These are phyloP conservation scores for Ctena decussata DNA, from an alignment of 2,888 invertebrate species.

Conservation along the genomic window DNA sequence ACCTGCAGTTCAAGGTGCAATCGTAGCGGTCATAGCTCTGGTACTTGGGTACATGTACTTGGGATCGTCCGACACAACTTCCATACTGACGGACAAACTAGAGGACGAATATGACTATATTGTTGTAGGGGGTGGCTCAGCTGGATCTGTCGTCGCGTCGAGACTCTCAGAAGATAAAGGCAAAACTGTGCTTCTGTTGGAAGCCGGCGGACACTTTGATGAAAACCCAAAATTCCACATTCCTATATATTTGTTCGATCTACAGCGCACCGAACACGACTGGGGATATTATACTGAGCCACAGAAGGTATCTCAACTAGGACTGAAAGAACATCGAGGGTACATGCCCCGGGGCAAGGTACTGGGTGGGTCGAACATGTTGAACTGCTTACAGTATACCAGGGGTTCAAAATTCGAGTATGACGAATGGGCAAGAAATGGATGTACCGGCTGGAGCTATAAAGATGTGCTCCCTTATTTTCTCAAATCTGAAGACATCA, in stretches of 20 bases:
- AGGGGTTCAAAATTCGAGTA: conserved; percentile 47
- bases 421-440: conserved; percentile 52
- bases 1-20: no score
- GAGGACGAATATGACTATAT: conserved; percentile 54
- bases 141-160: conserved; percentile 51
- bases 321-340: conserved; percentile 34
- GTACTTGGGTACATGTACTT: no score
- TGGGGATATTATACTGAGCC: conserved; percentile 64
- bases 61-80: no score
- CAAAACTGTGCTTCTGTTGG: conserved; percentile 42
- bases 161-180: conserved; percentile 53
- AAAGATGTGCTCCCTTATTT: conserved; percentile 62
- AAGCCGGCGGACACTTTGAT: conserved; percentile 54
- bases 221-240: conserved; percentile 46
- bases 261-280: conserved; percentile 47
- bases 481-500: conserved; percentile 58
- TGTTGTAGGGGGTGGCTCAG: conserved; percentile 48
- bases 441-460: conserved; percentile 54
- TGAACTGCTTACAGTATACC: conserved; percentile 57
- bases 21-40: no score
- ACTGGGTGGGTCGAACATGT: conserved; percentile 59
- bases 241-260: conserved; percentile 41
- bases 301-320: conserved; percentile 39
- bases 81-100: conserved; percentile 33
- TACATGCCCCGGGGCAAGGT: conserved; percentile 58